phyloP scores from a whole-genome alignment of 2,888 invertebrate genomes.

The Pyrochroa serraticornis region DNA sequence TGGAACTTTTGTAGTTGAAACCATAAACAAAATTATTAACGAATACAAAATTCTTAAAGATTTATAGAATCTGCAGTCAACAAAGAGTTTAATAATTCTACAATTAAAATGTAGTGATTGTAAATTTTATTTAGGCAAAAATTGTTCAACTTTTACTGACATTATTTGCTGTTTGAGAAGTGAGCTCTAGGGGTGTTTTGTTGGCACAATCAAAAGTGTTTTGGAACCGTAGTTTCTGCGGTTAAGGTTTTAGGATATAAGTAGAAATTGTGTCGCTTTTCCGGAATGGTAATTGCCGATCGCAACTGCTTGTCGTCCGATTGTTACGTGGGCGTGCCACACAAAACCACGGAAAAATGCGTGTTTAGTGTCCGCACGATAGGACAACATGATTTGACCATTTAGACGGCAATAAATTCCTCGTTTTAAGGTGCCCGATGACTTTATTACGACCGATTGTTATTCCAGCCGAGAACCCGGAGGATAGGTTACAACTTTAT shows the following conservation, averaged over 20 bases:
- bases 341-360: constrained; percentile 26
- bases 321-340: constrained; percentile 31
- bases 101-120: no score
- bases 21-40: no score
- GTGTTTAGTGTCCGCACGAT: constrained; percentile 27
- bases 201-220: no score
- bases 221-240: no score
- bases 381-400: constrained; percentile 40
- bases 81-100: no score
- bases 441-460: constrained; percentile 37
- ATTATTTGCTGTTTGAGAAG: no score
- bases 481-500: constrained; percentile 22
- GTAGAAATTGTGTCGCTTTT: not conserved
- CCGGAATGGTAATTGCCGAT: not conserved
- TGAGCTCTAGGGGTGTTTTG: no score
- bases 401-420: constrained; percentile 41
- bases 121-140: no score
- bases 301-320: not conserved
- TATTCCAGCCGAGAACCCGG: constrained; percentile 3
- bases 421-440: constrained; percentile 38
- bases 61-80: no score
- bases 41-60: no score
- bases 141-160: no score
- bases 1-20: no score
- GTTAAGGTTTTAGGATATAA: not conserved